Base-by-base conservation (phyloP, 1,140 invertebrate species). In the Uloborus diversus region DNA sequence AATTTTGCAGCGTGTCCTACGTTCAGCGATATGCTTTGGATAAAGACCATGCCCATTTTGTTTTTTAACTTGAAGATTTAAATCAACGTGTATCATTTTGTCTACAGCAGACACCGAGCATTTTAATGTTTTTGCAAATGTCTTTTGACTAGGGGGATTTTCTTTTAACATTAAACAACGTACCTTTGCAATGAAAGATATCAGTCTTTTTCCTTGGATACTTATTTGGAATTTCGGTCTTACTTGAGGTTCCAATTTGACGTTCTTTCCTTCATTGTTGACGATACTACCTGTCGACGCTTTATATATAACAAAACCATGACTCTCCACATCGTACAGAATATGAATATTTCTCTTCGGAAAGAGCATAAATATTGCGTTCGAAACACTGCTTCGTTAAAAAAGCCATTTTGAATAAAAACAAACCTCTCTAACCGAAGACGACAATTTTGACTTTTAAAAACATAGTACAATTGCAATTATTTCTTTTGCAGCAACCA, bases 381-480 rank as follows among this genome's bases (percentile, higher is more conserved):
- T 51, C 49, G n/a, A 51, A 20, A 11, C 49, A 51, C 49, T 51
- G 49, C 4, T 20, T 11, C n/a, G 13, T 51, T n/a, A n/a, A n/a
- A n/a, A n/a, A n/a, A n/a, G 5, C n/a, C 49, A n/a, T n/a, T n/a
- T 11, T 51, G 49, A n/a, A 20, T 7, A 13, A 51, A 51, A 51
- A 51, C 4, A 11, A 51, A 51, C 13, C 49, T 20, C 20, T 51
- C 49, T n/a, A 51, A 20, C 49, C 5, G 7, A 7, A 51, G 49
- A 51, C 49, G 49, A 51, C 20, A 51, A 51, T 51, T 51, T 51
- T 51, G 49, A 51, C 49, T n/a, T n/a, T 51, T 51, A 51, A 51
- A n/a, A n/a, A 51, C n/a, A 20, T 51, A 51, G 49, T 51, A 11
- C 5, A 7, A 51, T 13, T 51, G 49, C 49, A 51, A 20, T 51